Conservation (phyloP, 2,888 invertebrate genomes). For the Scaptomyza cyrtandrae region DNA sequence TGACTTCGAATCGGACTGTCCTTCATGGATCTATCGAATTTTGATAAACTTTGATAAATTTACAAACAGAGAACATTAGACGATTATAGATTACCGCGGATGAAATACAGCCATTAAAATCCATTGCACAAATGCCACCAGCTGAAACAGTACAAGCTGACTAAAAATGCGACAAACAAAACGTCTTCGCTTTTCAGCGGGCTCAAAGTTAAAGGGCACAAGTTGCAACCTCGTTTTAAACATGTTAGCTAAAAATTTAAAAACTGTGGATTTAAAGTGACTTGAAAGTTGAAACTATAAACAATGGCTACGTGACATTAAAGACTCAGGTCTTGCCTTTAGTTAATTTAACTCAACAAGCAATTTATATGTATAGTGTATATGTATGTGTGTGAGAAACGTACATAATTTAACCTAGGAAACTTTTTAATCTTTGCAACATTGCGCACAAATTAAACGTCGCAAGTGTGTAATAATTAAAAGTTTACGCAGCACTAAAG, state of each 20-base stretch:
- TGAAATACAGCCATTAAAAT: background rate
- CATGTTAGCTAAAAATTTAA: constrained; percentile 41
- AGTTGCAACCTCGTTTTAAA: constrained; percentile 32
- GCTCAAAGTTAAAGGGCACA: constrained; percentile 33
- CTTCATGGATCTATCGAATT: background rate
- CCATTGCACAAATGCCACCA: constrained; percentile 44
- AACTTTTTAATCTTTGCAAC: constrained; percentile 73
- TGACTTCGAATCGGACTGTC: background rate
- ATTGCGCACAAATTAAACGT: constrained; percentile 70
- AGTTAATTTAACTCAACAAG: constrained; percentile 34
- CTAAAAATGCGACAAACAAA: constrained; percentile 20
- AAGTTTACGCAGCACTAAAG: constrained; percentile 52
- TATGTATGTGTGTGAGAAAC: constrained; percentile 18
- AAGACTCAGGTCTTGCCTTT: background rate
- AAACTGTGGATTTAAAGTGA: background rate
- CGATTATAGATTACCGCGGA: constrained; percentile 23
- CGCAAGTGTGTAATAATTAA: constrained; percentile 74
- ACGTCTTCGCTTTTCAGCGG: constrained; percentile 18
- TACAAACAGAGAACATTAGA: too few relatives aligned
- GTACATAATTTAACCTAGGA: constrained; percentile 66
- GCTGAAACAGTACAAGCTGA: constrained; percentile 2
- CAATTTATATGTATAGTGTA: constrained; percentile 7
- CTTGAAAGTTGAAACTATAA: constrained; percentile 1
- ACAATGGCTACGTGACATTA: background rate
- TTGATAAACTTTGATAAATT: background rate